Conservation (phyloP, 2,797 vertebrate genomes). For the Sus cebifrons region DNA sequence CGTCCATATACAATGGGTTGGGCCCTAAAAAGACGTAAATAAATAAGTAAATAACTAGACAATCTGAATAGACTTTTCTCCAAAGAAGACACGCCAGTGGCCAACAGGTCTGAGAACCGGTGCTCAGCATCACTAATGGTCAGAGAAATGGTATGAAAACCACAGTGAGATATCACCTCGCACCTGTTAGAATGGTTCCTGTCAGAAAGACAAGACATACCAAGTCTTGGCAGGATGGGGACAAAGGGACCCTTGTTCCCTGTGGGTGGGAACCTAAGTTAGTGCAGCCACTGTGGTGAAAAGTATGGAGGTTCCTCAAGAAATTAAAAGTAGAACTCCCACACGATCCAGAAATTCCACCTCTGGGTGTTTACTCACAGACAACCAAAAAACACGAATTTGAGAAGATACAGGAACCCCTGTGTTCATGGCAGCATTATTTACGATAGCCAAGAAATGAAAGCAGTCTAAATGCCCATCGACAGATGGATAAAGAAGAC, state of each 20-base stretch:
- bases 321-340: background rate
- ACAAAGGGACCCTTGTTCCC: background rate
- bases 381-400: background rate
- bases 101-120: too few relatives aligned
- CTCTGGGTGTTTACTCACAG: background rate
- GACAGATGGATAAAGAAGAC: background rate
- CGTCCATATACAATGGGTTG: too few relatives aligned
- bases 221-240: background rate
- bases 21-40: too few relatives aligned
- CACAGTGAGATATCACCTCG: too few relatives aligned
- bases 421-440: background rate
- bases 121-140: too few relatives aligned
- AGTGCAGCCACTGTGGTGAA: too few relatives aligned
- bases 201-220: too few relatives aligned
- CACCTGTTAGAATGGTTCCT: background rate
- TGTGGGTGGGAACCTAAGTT: background rate
- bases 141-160: background rate
- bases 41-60: background rate
- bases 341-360: background rate
- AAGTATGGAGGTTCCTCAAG: background rate
- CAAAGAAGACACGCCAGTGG: background rate
- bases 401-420: background rate
- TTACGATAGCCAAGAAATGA: background rate
- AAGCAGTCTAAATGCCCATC: background rate
- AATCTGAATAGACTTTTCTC: background rate